phyloP scores from a whole-genome alignment of 2,797 vertebrate genomes.

The Rhinella marina region DNA sequence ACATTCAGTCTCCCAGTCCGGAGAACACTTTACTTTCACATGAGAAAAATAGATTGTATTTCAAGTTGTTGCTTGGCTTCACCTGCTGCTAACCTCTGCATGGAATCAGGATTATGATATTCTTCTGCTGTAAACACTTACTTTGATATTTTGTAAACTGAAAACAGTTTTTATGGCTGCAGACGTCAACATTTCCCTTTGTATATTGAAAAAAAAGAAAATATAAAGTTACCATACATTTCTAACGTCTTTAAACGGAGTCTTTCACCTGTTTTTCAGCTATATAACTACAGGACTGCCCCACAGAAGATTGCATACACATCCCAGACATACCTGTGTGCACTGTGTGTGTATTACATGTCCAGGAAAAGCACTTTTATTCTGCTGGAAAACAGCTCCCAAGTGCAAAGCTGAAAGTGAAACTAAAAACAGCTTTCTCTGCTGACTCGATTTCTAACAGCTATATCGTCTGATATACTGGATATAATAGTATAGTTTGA shows the following conservation, averaged over 20 bases:
- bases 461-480: no score
- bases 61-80: slow-evolving; percentile 34
- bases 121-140: background rate
- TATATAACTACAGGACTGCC: no score
- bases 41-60: slow-evolving; percentile 69
- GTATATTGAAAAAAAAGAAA: background rate
- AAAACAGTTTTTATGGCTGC: background rate
- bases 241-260: background rate
- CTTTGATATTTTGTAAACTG: background rate
- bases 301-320: no score
- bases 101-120: background rate
- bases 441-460: no score
- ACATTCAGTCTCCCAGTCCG: slow-evolving; percentile 68
- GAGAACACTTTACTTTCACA: slow-evolving; percentile 64
- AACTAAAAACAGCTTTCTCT: no score
- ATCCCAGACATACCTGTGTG: no score
- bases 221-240: background rate
- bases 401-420: no score
- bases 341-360: no score
- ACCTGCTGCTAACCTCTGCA: slow-evolving; percentile 13
- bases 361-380: no score
- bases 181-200: background rate
- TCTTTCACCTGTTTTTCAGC: no score
- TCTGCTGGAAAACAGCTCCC: no score
- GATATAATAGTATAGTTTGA: no score